A percentile compares a stretch with the other conserved stretches of the same genome.
Conservation (phyloP, 92 coral and sea anemone species). For the Epizoanthus stellaris region DNA sequence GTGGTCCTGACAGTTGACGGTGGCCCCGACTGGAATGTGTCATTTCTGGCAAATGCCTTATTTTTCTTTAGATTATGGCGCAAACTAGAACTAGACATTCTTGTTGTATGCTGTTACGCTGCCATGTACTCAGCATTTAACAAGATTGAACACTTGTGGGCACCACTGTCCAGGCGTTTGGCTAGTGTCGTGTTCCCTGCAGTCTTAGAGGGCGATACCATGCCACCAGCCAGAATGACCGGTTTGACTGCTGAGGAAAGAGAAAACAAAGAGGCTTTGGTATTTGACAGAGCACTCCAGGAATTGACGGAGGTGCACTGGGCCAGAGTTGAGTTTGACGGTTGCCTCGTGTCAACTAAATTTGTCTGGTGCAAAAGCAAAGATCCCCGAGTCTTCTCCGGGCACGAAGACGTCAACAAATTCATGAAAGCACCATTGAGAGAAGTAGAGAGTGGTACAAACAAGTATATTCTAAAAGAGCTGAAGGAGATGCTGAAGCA, state of each 20-base stretch:
- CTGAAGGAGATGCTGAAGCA: slow-evolving; percentile 35
- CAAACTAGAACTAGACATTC: slow-evolving; percentile 44
- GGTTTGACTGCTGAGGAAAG: slow-evolving; percentile 12
- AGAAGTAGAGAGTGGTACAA: not conserved
- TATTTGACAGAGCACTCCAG: slow-evolving; percentile 32
- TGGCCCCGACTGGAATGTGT: slow-evolving; percentile 63
- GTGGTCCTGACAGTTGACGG: slow-evolving; percentile 32
- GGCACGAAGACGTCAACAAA: not conserved
- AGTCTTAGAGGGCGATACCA: slow-evolving; percentile 24
- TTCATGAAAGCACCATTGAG: not conserved
- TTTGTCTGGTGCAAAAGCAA: not conserved
- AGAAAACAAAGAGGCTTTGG: slow-evolving; percentile 27
- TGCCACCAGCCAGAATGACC: slow-evolving; percentile 32
- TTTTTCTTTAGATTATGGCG: slow-evolving; percentile 40
- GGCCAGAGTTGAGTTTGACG: slow-evolving; percentile 1
- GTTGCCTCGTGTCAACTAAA: not conserved
- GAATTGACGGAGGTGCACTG: slow-evolving; percentile 16
- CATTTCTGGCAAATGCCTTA: slow-evolving; percentile 35
- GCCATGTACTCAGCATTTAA: slow-evolving; percentile 49
- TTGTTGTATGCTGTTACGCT: slow-evolving; percentile 48
- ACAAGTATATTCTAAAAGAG: slow-evolving; percentile 15
- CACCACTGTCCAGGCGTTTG: slow-evolving; percentile 18
- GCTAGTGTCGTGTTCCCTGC: slow-evolving; percentile 28
- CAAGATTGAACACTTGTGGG: slow-evolving; percentile 54
- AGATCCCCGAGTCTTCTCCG: slow-evolving; percentile 9